Evolutionary conservation across 2,888 invertebrate species (phyloP).

Genomic region (Tanytarsus gracilentus): DNA sequence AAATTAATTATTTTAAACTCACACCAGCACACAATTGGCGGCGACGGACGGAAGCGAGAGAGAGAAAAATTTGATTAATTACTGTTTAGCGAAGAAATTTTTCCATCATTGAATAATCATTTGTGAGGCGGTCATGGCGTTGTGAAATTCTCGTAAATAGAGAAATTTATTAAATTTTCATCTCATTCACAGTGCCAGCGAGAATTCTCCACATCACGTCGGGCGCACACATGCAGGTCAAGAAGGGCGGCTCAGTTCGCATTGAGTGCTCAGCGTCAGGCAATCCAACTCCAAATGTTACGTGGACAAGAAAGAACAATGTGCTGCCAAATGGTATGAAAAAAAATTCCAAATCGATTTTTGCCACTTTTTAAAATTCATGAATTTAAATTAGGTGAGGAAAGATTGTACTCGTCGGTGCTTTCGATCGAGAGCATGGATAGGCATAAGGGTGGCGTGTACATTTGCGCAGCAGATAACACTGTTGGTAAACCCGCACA

Average conservation of each 20-base stretch:
- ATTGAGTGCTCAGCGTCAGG: slow-evolving; percentile 68
- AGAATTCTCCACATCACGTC: slow-evolving; percentile 54
- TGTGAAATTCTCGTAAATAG: not conserved
- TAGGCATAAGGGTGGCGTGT: slow-evolving; percentile 54
- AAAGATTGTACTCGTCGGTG: slow-evolving; percentile 51
- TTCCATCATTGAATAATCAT: no score
- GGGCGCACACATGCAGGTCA: slow-evolving; percentile 54
- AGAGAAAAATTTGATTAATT: slow-evolving; percentile 2
- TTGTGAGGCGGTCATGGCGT: no score
- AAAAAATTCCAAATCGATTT: not conserved
- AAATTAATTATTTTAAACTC: not conserved
- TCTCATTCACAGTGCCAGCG: slow-evolving; percentile 51
- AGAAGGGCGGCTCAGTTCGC: slow-evolving; percentile 66
- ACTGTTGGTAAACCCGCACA: slow-evolving; percentile 54
- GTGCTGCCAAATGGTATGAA: slow-evolving; percentile 43
- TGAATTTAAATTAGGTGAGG: slow-evolving; percentile 45
- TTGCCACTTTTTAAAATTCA: not conserved
- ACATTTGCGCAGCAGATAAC: slow-evolving; percentile 55
- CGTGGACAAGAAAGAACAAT: slow-evolving; percentile 55
- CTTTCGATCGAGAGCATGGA: slow-evolving; percentile 53
- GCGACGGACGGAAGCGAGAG: not conserved
- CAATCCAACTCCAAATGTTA: slow-evolving; percentile 68
- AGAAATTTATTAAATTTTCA: slow-evolving; percentile 32
- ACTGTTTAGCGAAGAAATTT: no score
- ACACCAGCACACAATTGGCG: not conserved